A percentile compares a stretch with the other conserved stretches of the same genome.
These are phyloP conservation scores for Caenorhabditis latens DNA, from an alignment of 1,140 invertebrate genomes.

Conservation along the genomic window DNA sequence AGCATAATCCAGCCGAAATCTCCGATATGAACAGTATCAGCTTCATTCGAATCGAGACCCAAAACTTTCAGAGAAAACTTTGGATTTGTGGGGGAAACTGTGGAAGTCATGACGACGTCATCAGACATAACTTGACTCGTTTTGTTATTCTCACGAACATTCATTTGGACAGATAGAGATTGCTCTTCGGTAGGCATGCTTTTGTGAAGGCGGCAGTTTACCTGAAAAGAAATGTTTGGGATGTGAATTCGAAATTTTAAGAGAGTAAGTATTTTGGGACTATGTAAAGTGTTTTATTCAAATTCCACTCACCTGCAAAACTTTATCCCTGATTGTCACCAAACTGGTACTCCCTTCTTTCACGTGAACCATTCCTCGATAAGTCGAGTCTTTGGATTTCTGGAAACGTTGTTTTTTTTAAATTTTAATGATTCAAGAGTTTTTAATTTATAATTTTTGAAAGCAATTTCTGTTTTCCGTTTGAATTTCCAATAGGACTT, in stretches of 20 bases:
- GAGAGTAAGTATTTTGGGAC: background rate
- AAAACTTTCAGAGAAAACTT: constrained; percentile 26
- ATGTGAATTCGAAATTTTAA: no score
- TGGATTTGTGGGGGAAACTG: background rate
- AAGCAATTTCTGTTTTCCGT: no score
- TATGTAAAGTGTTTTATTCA: no score
- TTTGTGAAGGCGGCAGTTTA: constrained; percentile 37
- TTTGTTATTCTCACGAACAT: constrained; percentile 37
- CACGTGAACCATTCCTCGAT: constrained; percentile 37
- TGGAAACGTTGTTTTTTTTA: background rate
- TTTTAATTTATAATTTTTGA: no score
- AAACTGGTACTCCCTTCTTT: constrained; percentile 41
- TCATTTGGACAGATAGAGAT: constrained; percentile 32
- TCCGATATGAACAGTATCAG: constrained; percentile 26
- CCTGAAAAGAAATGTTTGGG: background rate
- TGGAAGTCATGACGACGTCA: background rate
- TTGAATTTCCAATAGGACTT: background rate
- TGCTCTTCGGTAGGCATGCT: background rate
- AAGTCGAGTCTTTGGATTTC: constrained; percentile 20
- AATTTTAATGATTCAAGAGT: no score
- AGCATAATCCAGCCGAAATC: constrained; percentile 38
- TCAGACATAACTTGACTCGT: constrained; percentile 45
- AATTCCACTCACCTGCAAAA: background rate
- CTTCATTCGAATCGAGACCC: constrained; percentile 11
- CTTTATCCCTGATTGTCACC: constrained; percentile 26